Evolutionary conservation across 2,113 vertebrate species (phyloP).

Genomic region (Physeter macrocephalus): DNA sequence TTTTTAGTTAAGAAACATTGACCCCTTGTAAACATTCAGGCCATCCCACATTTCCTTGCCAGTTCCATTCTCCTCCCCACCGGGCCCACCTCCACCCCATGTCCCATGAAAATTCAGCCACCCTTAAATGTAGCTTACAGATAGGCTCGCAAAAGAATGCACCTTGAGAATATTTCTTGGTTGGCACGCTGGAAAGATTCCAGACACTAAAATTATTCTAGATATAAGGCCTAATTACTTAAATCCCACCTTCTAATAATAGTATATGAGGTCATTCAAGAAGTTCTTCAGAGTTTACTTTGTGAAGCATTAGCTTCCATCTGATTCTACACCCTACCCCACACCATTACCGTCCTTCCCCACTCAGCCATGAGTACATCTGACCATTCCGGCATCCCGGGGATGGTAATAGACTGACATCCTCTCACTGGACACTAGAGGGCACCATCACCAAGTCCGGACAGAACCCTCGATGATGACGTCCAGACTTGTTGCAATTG

Average conservation of each 20-base stretch:
- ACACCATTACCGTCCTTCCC: not conserved
- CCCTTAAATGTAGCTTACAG: not conserved
- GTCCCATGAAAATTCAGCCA: not conserved
- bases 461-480: not conserved
- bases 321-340: not conserved
- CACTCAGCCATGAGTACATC: fast-evolving
- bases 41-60: not conserved
- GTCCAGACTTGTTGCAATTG: not conserved
- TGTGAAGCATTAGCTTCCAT: not conserved
- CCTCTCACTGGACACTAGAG: conserved; percentile 29
- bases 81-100: not conserved
- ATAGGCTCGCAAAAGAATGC: not conserved
- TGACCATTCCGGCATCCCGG: not conserved
- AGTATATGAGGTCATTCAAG: not conserved
- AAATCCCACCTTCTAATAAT: not conserved
- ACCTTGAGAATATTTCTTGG: not conserved
- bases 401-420: not conserved
- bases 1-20: not conserved
- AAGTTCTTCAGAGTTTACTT: not conserved
- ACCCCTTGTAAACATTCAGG: not conserved
- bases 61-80: not conserved
- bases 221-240: not conserved
- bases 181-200: not conserved
- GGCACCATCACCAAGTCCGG: not conserved
- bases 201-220: not conserved